These are phyloP conservation scores for Strix uralensis DNA, from an alignment of 2,113 vertebrate species.

Conservation along the genomic window DNA sequence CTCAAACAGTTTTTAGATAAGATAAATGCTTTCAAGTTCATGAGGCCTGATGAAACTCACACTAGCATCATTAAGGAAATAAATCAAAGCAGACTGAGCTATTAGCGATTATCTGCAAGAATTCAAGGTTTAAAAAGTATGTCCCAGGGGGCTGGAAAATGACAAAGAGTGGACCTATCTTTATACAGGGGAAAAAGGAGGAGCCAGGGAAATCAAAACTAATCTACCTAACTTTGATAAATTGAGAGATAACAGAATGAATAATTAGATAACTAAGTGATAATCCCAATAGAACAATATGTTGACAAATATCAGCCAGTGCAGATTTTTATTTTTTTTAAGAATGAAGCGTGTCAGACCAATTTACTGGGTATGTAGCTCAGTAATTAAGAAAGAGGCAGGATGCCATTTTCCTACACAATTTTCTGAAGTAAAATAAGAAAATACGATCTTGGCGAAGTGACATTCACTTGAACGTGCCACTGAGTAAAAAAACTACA, in stretches of 20 bases:
- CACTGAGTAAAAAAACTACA: background rate
- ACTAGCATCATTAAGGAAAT: background rate
- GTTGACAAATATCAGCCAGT: slow-evolving; percentile 4
- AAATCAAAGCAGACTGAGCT: background rate
- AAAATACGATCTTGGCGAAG: background rate
- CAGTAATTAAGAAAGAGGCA: background rate
- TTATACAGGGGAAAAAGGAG: background rate
- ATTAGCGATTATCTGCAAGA: slow-evolving; percentile 9
- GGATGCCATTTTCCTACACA: background rate
- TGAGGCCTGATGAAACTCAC: background rate
- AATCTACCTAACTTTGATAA: slow-evolving; percentile 26
- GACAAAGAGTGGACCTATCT: background rate
- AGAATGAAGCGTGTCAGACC: background rate
- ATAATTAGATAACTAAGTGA: background rate
- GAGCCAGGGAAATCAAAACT: slow-evolving; percentile 8
- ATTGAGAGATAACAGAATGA: slow-evolving; percentile 10
- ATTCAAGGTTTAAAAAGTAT: background rate
- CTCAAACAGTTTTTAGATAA: background rate
- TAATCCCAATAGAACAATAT: background rate
- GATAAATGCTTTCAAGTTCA: background rate
- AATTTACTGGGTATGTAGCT: background rate
- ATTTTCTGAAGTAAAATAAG: background rate
- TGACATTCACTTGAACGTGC: background rate
- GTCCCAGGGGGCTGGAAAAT: slow-evolving; percentile 20
- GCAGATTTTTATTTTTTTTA: background rate